Evolutionary conservation across 2,888 invertebrate genomes (phyloP).

Genomic region (Hylaea fasciaria): DNA sequence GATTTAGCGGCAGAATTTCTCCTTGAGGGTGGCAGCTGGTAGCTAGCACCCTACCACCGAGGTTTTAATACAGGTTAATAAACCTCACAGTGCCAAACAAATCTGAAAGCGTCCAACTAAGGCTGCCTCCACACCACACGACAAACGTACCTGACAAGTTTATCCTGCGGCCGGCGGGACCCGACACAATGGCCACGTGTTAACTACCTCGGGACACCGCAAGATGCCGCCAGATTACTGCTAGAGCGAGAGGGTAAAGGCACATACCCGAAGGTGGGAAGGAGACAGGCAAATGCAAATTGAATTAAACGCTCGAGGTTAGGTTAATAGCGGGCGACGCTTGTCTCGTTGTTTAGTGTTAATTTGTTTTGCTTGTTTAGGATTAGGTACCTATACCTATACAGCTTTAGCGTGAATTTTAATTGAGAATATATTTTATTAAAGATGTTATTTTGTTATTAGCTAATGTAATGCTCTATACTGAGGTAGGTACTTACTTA

Average conservation of each 20-base stretch:
- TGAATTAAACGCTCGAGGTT: slow-evolving; percentile 59
- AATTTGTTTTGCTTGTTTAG: slow-evolving; percentile 40
- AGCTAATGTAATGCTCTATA: too few relatives aligned
- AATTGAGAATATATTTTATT: neutral
- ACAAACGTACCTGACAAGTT: slow-evolving; percentile 53
- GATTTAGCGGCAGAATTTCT: too few relatives aligned
- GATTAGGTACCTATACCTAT: too few relatives aligned
- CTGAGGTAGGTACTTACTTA: too few relatives aligned
- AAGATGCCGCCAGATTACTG: slow-evolving; percentile 58
- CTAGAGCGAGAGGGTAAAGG: slow-evolving; percentile 16
- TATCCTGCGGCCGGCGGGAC: slow-evolving; percentile 43
- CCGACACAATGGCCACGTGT: slow-evolving; percentile 46
- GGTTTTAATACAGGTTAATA: too few relatives aligned
- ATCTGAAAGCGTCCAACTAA: slow-evolving; percentile 4
- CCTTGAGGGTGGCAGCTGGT: too few relatives aligned
- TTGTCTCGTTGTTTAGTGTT: slow-evolving; percentile 50
- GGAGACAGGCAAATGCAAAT: slow-evolving; percentile 54
- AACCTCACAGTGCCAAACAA: neutral
- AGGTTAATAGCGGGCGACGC: slow-evolving; percentile 59
- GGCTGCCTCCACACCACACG: slow-evolving; percentile 23
- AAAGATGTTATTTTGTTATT: too few relatives aligned
- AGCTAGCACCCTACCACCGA: neutral
- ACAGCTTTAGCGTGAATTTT: neutral
- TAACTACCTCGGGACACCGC: slow-evolving; percentile 56
- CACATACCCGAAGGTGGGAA: slow-evolving; percentile 21